phyloP scores from a whole-genome alignment of 2,797 vertebrate species.

The Premnoplex brunnescens region DNA sequence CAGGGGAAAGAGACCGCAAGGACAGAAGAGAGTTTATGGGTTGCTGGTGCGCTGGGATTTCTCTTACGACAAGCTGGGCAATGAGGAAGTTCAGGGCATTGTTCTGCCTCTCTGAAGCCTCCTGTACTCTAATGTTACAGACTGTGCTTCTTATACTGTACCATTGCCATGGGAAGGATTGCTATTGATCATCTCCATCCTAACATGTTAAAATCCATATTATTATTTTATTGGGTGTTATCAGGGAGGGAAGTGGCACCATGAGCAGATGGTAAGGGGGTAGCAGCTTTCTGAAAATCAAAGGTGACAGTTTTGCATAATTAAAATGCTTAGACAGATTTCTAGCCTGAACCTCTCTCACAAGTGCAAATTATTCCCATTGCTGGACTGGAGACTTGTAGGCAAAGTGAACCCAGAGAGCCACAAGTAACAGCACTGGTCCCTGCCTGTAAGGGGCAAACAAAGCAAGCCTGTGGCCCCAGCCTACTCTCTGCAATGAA shows the following conservation, averaged over 20 bases:
- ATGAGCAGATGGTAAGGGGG: constrained; percentile 48
- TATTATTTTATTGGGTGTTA: constrained; percentile 5
- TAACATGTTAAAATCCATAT: background rate
- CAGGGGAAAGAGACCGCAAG: background rate
- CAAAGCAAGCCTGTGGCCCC: background rate
- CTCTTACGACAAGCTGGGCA: background rate
- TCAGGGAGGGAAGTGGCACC: background rate
- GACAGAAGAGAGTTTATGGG: background rate
- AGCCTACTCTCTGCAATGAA: background rate
- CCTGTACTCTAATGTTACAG: background rate
- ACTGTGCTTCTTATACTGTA: fast-evolving
- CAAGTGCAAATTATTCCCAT: background rate
- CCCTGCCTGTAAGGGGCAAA: background rate
- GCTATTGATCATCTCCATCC: background rate
- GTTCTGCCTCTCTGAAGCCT: background rate
- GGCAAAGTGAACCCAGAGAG: background rate
- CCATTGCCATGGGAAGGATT: background rate
- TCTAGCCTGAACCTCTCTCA: background rate
- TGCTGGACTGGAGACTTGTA: background rate
- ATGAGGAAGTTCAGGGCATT: background rate
- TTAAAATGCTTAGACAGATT: constrained; percentile 22
- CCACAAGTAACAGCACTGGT: background rate
- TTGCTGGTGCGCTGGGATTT: background rate
- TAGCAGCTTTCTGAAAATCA: constrained; percentile 42
- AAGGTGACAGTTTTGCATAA: constrained; percentile 30